A percentile compares a stretch with the other conserved stretches of the same genome.
Conservation (phyloP, 1,140 invertebrate genomes). For the Meloidogyne chitwoodi region DNA sequence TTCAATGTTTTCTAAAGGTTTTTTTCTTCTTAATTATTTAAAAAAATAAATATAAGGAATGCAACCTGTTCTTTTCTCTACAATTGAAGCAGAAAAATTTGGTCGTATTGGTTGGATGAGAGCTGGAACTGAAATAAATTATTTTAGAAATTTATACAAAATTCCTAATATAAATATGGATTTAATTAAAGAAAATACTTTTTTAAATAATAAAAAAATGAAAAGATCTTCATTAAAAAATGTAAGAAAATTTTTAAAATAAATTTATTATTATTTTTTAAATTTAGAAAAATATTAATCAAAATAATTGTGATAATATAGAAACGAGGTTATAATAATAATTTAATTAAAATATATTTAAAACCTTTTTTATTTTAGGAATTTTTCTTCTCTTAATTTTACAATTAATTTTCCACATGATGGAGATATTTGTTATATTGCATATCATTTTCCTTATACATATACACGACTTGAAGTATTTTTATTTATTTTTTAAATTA, state of each 20-base stretch:
- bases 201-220: neutral
- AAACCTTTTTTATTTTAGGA: too few relatives aligned
- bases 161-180: conserved; percentile 9
- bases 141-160: conserved; percentile 68
- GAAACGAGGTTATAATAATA: too few relatives aligned
- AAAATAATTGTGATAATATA: too few relatives aligned
- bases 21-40: neutral
- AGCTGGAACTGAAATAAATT: conserved; percentile 74
- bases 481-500: conserved; percentile 43
- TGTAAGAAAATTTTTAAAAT: neutral
- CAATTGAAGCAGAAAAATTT: conserved; percentile 69
- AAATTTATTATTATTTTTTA: too few relatives aligned
- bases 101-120: conserved; percentile 70
- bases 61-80: conserved; percentile 84
- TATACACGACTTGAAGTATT: conserved; percentile 75
- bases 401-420: conserved; percentile 84
- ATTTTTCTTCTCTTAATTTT: conserved; percentile 84
- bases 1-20: conserved; percentile 81
- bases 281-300: neutral
- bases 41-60: conserved; percentile 66
- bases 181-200: neutral
- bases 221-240: neutral
- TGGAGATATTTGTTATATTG: conserved; percentile 84
- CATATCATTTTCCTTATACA: conserved; percentile 93
- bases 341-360: too few relatives aligned